Evolutionary conservation across 2,888 invertebrate genomes (phyloP).

Genomic region (Smittia sp.): DNA sequence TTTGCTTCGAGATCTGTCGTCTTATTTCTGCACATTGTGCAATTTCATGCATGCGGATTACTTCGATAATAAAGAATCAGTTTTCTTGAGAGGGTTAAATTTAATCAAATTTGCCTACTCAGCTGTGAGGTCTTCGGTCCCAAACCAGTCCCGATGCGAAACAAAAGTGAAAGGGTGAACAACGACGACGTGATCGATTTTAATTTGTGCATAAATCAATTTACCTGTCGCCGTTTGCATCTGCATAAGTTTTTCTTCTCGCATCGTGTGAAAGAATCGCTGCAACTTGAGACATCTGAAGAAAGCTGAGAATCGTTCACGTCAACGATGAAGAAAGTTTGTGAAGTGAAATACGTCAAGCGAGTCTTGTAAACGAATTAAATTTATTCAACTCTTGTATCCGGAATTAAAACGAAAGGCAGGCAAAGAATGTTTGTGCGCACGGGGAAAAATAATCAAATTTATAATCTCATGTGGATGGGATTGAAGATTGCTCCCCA

Average conservation of each 20-base stretch:
- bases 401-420: constrained; percentile 8
- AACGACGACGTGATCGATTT: constrained; percentile 18
- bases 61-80: not conserved
- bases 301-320: constrained; percentile 11
- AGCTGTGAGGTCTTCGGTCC: constrained; percentile 18
- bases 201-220: not conserved
- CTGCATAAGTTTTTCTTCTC: constrained; percentile 26
- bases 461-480: constrained; percentile 19
- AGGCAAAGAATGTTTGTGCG: not conserved
- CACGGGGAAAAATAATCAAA: constrained; percentile 22
- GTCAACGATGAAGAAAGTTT: constrained; percentile 5
- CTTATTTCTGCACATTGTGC: not conserved
- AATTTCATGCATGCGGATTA: constrained; percentile 27
- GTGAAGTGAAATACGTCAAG: not conserved
- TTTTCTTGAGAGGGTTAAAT: constrained; percentile 2
- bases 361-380: constrained; percentile 5
- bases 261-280: not conserved
- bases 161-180: not conserved
- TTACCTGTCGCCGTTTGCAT: constrained; percentile 13
- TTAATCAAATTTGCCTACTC: constrained; percentile 37
- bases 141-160: not conserved
- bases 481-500: constrained; percentile 4
- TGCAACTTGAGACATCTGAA: constrained; percentile 20
- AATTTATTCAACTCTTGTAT: constrained; percentile 16
- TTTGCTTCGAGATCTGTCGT: not conserved